Base-by-base conservation (phyloP, 2,113 vertebrate species). In the Mixornis gularis region DNA sequence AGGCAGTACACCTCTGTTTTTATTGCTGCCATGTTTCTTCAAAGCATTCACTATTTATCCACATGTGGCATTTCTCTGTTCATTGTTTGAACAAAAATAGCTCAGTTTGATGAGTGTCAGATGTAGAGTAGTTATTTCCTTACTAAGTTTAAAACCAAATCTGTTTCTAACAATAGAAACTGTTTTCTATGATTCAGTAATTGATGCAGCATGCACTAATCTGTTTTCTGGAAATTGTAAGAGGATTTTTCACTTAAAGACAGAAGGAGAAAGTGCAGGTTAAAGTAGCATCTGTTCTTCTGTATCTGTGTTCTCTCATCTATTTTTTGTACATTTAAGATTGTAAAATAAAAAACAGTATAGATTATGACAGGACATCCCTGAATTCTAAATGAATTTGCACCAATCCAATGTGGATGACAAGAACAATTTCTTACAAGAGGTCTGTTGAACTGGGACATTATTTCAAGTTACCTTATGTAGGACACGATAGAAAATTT, bases 71-170 rank as follows among this genome's bases (percentile, higher is more conserved):
- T 94, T 94, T 94, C 81, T 93, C 68, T 91, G 26, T 72, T 87
- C 87, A 56, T 92, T 92, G 74, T 87, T 85, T 64, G 66, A 94
- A 87, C 71, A 82, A 94, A 95, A 96, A 93, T 87, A 95, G 59
- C 90, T 93, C 68, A 13, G 8, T 89, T 71, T 95, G 78, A 95
- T 95, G 89, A 89, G 29, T 87, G 71, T 91, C 94, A 96, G 86
- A 96, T 95, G 93, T 58, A 78, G 78, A 79, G 51, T 46, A 56
- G 44, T 87, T 92, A 91, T 87, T 95, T 94, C 77, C 69, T 72
- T 80, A 49, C 53, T 58, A 81, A 82, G 38, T 93, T 94, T 89
- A 83, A 95, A 90, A 82, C 48, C 55, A 85, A 89, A 82, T 87
- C 95, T 94, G 43, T 88, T 94, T 92, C 64, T 94, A 91, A 91